These are phyloP conservation scores for Nomada fabriciana DNA, from an alignment of 2,888 invertebrate genomes.

Conservation along the genomic window DNA sequence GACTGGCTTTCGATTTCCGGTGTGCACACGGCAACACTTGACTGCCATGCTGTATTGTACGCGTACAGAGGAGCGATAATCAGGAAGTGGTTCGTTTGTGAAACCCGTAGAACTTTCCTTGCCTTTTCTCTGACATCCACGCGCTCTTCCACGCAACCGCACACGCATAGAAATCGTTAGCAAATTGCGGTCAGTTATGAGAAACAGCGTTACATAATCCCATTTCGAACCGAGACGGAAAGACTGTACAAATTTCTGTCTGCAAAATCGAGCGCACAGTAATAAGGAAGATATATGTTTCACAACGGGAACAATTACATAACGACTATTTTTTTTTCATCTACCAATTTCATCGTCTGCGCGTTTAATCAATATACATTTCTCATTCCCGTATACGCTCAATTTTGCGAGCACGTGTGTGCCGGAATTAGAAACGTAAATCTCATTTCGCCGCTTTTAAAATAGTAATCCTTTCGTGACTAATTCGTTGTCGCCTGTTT, in stretches of 20 bases:
- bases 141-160: not conserved
- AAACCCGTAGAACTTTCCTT: slow-evolving; percentile 3
- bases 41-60: slow-evolving; percentile 8
- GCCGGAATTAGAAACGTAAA: no score
- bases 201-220: not conserved
- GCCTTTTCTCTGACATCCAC: not conserved
- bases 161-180: slow-evolving; percentile 8
- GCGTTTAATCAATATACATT: no score
- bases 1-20: slow-evolving; percentile 47
- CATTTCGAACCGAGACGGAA: not conserved
- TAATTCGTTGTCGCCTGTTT: not conserved
- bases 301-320: no score
- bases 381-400: no score
- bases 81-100: slow-evolving; percentile 17
- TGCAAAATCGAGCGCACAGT: no score
- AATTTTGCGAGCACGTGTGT: no score
- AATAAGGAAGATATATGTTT: no score
- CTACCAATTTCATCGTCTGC: no score
- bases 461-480: no score
- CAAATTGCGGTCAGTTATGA: not conserved
- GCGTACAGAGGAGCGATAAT: not conserved
- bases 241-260: no score
- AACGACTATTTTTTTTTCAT: no score
- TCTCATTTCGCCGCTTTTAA: no score
- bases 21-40: not conserved